phyloP scores from a whole-genome alignment of 2,888 invertebrate genomes.

The Drosophila rubida region DNA sequence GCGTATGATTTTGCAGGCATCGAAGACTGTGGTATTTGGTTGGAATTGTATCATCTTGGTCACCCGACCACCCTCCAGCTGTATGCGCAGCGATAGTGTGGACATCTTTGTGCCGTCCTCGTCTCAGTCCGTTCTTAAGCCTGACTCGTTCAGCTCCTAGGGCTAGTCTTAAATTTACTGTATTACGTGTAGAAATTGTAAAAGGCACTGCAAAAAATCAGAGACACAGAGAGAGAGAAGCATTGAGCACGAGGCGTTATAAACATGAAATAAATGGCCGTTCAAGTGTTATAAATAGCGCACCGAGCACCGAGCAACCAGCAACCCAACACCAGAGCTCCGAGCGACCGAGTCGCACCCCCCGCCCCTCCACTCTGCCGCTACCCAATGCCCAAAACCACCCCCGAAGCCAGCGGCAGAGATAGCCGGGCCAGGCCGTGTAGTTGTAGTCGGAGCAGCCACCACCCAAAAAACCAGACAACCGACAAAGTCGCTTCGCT shows the following conservation, averaged over 20 bases:
- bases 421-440: conserved; percentile 33
- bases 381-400: conserved; percentile 53
- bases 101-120: conserved; percentile 79
- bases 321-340: conserved; percentile 45
- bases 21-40: conserved; percentile 96
- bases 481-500: conserved; percentile 58
- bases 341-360: conserved; percentile 7
- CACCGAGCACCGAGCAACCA: conserved; percentile 24
- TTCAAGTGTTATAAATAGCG: conserved; percentile 61
- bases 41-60: conserved; percentile 99
- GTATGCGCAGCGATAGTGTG: conserved; percentile 92
- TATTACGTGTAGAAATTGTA: conserved; percentile 67
- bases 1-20: conserved; percentile 97
- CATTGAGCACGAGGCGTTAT: conserved; percentile 41
- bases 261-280: conserved; percentile 53
- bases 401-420: conserved; percentile 45
- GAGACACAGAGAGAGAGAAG: conserved; percentile 13
- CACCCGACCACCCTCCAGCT: conserved; percentile 94
- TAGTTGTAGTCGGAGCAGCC: conserved; percentile 36
- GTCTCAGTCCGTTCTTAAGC: conserved; percentile 15
- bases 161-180: conserved; percentile 58
- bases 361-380: too few species aligned
- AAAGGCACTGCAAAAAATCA: conserved; percentile 78
- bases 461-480: conserved; percentile 75
- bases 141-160: conserved; percentile 23